A percentile compares a stretch with the other conserved stretches of the same genome.
phyloP scores from a whole-genome alignment of 2,888 invertebrate genomes.

The Zhuqinia jingwanae region DNA sequence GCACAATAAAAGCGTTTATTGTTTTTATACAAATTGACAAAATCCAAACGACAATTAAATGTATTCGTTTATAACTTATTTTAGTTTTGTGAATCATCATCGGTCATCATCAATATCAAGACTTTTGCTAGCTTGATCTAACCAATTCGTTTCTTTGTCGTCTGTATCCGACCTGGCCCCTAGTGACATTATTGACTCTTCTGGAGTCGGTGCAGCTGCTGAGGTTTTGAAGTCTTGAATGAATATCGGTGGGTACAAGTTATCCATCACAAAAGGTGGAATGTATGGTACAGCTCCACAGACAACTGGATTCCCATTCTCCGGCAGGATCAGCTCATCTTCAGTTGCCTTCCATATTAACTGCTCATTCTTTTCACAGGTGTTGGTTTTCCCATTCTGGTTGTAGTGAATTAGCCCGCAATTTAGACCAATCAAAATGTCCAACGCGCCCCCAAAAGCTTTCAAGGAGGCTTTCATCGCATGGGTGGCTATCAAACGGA shows the following conservation, averaged over 20 bases:
- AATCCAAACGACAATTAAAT: no score
- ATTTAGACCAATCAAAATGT: conserved; percentile 22
- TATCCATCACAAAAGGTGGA: neutral
- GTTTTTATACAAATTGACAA: no score
- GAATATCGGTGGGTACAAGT: conserved; percentile 46
- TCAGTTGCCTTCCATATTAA: neutral
- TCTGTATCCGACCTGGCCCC: neutral
- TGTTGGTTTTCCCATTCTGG: neutral
- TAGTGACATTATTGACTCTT: neutral
- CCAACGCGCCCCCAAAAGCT: neutral
- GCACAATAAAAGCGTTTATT: no score
- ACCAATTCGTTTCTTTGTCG: neutral
- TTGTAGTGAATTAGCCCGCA: conserved; percentile 11
- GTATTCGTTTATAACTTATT: no score
- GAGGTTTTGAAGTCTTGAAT: neutral
- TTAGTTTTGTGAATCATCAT: no score
- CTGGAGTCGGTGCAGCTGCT: neutral
- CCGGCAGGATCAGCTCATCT: neutral
- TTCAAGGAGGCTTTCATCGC: neutral
- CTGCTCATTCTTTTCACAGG: neutral
- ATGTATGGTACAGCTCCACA: conserved; percentile 48
- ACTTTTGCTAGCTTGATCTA: conserved; percentile 1
- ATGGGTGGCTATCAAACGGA: neutral
- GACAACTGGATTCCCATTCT: conserved; percentile 5
- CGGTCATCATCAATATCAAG: conserved; percentile 20